A percentile compares a stretch with the other conserved stretches of the same genome.
Conservation (phyloP, 2,113 vertebrate species). For the Tamias sibiricus region DNA sequence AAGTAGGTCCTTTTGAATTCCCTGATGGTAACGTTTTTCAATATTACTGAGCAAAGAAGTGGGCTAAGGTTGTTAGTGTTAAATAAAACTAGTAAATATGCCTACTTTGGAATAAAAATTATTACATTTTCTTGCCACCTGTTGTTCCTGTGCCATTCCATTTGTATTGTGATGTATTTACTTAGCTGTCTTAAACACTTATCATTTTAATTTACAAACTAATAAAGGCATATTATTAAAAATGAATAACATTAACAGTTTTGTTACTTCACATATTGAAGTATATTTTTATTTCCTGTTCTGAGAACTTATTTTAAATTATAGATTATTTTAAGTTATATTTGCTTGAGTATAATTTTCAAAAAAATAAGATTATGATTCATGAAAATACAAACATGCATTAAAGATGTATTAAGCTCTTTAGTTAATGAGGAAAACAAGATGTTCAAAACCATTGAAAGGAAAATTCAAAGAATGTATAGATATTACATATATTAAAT, state of each 20-base stretch:
- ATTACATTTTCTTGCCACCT: background rate
- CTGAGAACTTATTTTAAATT: conserved; percentile 24
- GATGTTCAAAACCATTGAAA: background rate
- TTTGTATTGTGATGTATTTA: background rate
- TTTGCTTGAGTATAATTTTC: background rate
- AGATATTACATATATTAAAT: background rate
- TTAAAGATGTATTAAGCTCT: background rate
- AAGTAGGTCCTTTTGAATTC: background rate
- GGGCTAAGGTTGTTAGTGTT: background rate
- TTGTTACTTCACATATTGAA: background rate
- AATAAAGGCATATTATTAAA: background rate
- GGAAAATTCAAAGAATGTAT: conserved; percentile 21
- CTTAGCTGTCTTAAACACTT: background rate
- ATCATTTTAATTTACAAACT: conserved; percentile 13
- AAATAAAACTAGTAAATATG: background rate
- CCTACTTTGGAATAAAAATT: conserved; percentile 28
- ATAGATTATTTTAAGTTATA: background rate
- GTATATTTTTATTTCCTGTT: background rate
- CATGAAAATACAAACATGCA: background rate
- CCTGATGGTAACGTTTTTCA: background rate
- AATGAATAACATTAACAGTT: background rate
- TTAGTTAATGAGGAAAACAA: background rate
- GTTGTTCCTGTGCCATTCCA: background rate
- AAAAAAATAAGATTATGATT: background rate
- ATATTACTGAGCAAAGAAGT: background rate